Conservation (phyloP, 2,797 vertebrate species). For the Carcharodon carcharias region DNA sequence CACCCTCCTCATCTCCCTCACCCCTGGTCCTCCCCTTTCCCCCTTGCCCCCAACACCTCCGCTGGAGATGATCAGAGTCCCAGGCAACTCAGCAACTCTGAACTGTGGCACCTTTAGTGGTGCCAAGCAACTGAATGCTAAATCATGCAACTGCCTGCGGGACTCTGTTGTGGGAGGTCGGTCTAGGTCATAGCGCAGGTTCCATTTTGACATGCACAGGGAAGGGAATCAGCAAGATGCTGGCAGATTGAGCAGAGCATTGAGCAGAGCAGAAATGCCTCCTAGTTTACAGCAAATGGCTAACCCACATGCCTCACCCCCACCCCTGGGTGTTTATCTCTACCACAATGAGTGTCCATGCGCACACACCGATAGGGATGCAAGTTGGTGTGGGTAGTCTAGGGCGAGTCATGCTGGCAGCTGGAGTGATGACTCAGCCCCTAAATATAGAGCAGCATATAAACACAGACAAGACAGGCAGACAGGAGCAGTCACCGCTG, state of each 20-base stretch:
- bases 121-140: not conserved
- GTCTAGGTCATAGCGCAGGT: not conserved
- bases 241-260: not conserved
- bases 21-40: not conserved
- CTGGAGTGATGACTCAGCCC: not conserved
- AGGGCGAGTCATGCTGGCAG: not conserved
- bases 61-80: not conserved
- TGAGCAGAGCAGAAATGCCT: not conserved
- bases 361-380: too few species aligned
- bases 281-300: not conserved
- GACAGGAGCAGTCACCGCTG: slow-evolving; percentile 10
- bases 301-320: not conserved
- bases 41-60: not conserved
- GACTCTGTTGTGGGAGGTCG: not conserved
- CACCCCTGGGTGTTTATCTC: not conserved
- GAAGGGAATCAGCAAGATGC: not conserved
- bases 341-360: not conserved
- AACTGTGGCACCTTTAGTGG: not conserved
- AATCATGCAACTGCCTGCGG: not conserved
- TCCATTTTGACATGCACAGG: too few species aligned
- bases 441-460: slow-evolving; percentile 19
- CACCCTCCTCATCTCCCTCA: not conserved
- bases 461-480: slow-evolving; percentile 30
- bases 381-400: not conserved
- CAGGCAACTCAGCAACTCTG: not conserved